Conservation (phyloP, 92 coral and sea anemone genomes). For the Blastomussa wellsi region DNA sequence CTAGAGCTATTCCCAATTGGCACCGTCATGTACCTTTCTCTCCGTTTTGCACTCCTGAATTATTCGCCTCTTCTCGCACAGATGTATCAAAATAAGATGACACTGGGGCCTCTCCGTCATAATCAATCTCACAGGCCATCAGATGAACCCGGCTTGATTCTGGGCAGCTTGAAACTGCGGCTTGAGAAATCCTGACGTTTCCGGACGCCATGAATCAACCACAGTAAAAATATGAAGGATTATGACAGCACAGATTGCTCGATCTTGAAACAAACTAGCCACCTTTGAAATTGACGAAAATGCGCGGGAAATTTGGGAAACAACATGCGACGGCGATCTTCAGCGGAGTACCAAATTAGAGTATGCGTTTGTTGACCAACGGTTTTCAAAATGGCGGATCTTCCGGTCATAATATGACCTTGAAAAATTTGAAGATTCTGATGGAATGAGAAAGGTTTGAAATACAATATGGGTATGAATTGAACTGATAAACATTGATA, state of each 20-base stretch:
- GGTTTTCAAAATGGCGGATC: constrained; percentile 74
- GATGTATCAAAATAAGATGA: constrained; percentile 69
- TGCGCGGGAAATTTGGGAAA: constrained; percentile 29
- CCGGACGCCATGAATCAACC: constrained; percentile 35
- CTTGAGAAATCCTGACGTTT: constrained; percentile 16
- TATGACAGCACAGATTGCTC: background rate
- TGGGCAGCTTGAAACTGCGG: constrained; percentile 30
- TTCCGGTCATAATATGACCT: constrained; percentile 19
- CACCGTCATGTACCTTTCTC: constrained; percentile 7
- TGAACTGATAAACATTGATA: background rate
- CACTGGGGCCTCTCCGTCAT: constrained; percentile 86
- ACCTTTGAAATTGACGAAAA: background rate
- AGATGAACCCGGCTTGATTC: constrained; percentile 74
- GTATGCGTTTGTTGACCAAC: constrained; percentile 41
- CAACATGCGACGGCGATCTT: constrained; percentile 15
- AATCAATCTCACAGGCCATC: constrained; percentile 89
- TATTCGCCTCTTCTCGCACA: constrained; percentile 52
- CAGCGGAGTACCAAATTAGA: constrained; percentile 4
- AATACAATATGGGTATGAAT: background rate
- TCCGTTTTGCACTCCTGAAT: constrained; percentile 29
- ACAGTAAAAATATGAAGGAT: background rate
- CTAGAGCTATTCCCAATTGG: background rate
- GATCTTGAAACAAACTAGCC: background rate
- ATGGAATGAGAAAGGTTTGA: constrained; percentile 74
- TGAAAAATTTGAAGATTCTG: constrained; percentile 31